Evolutionary conservation across 2,888 invertebrate genomes (phyloP).

Genomic region (Malacosoma neustria): DNA sequence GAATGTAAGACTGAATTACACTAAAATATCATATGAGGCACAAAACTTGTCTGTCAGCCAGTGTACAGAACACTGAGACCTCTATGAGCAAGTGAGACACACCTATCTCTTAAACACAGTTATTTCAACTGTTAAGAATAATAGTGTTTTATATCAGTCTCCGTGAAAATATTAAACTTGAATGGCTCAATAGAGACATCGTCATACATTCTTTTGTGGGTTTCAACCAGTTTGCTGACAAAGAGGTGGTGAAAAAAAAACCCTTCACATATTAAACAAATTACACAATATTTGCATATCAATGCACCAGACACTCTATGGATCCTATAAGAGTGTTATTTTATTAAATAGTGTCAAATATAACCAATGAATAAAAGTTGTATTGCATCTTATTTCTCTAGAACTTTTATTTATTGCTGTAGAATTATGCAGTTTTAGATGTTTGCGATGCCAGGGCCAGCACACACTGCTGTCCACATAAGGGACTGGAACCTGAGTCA

Average conservation of each 20-base stretch:
- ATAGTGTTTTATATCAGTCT: slow-evolving; percentile 50
- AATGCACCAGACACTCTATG: slow-evolving; percentile 43
- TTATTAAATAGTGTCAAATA: slow-evolving; percentile 55
- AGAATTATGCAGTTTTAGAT: no score
- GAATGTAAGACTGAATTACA: no score
- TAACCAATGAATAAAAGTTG: no score
- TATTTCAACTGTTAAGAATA: slow-evolving; percentile 51
- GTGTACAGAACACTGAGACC: no score
- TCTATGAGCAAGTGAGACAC: neutral
- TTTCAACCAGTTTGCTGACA: slow-evolving; percentile 53
- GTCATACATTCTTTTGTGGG: slow-evolving; percentile 60
- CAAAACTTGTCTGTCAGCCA: no score
- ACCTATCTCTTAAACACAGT: slow-evolving; percentile 31
- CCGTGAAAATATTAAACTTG: slow-evolving; percentile 37
- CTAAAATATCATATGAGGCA: no score
- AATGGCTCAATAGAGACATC: slow-evolving; percentile 52
- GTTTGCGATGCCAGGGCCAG: no score
- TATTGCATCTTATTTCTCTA: no score
- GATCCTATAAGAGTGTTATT: slow-evolving; percentile 47
- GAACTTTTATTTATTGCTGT: no score
- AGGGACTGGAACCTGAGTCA: no score
- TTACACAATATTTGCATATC: slow-evolving; percentile 69
- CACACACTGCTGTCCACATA: no score
- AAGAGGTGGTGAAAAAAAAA: slow-evolving; percentile 69
- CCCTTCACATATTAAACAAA: slow-evolving; percentile 70